Base-by-base conservation (phyloP, 2,113 vertebrate genomes). In the Hippocampus mohnikei region DNA sequence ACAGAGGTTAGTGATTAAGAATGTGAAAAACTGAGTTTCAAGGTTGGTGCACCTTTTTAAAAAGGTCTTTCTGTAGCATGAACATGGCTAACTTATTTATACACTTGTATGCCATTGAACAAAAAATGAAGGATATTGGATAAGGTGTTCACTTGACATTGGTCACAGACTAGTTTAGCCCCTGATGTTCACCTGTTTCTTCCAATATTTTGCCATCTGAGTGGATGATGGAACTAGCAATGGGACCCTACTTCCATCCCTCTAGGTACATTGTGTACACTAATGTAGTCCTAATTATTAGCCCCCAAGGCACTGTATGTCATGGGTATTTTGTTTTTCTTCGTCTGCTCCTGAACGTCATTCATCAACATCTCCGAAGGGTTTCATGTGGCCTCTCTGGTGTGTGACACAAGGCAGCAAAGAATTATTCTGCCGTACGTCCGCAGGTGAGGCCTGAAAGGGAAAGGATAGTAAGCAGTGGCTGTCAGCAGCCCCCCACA, bases 131-230 rank as follows among this genome's bases (percentile, higher is more conserved):
- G 79, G 75, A 75, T 83, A 77, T 70, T 63, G 75, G 78, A 76
- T 84, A 67, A 84, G 81, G 76, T 75, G 81, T 74, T 70, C 84
- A 79, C 69, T 72, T 52, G 66, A 76, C 42, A 23, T 21, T 74
- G 73, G 76, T 78, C 46, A 53, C 73, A 61, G 66, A 63, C 4
- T 74, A 70, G 73, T 67, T 81, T 40, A 63, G 40, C 61, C 72
- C 44, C 27, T 60, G 72, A 33, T 72, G 74, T 48, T 76, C 29
- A 69, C 63, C 70, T 73, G 68, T 50, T 27, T 48, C 63, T 64
- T 77, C 33, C 71, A 3, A 73, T 75, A 58, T 72, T 65, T 46
- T 56, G 50, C 58, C 37, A 8, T 56, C 65, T 52, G 58, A 69
- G 15, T 79, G 69, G 72, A 75, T 82, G 63, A 25, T 18, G 33